These are phyloP conservation scores for Calliopsis andreniformis DNA, from an alignment of 1,140 invertebrate genomes.

Conservation along the genomic window DNA sequence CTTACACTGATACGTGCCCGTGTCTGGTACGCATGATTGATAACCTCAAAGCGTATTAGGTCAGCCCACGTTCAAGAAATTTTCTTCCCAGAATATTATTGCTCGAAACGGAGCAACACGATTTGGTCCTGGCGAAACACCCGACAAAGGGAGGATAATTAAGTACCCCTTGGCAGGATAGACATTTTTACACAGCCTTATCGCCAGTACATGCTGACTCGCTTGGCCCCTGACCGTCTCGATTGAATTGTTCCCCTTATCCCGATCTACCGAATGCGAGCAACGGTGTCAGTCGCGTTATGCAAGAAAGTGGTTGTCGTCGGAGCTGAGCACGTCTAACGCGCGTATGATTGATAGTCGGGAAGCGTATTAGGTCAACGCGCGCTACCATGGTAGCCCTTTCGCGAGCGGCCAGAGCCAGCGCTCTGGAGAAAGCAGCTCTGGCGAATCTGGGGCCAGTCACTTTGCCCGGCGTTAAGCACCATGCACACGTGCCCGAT, in stretches of 20 bases:
- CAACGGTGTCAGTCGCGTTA: constrained; percentile 50
- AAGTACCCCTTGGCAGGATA: background rate
- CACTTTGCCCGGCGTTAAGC: constrained; percentile 51
- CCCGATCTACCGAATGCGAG: constrained; percentile 33
- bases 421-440: constrained; percentile 52
- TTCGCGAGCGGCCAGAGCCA: constrained; percentile 4
- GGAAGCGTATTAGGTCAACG: constrained; percentile 62
- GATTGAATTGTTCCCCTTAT: constrained; percentile 63
- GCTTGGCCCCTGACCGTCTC: background rate
- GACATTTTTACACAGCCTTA: constrained; percentile 24
- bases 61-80: constrained; percentile 28
- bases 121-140: too few relatives aligned
- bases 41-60: constrained; percentile 25
- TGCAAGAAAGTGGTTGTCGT: constrained; percentile 50
- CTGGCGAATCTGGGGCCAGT: constrained; percentile 47
- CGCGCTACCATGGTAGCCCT: constrained; percentile 68
- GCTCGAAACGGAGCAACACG: too few relatives aligned
- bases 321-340: constrained; percentile 35
- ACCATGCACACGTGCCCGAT: constrained; percentile 57
- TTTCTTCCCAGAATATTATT: constrained; percentile 33
- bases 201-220: background rate
- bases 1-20: background rate
- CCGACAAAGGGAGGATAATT: constrained; percentile 12
- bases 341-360: constrained; percentile 61
- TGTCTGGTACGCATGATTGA: constrained; percentile 30